Conservation (phyloP, 2,113 vertebrate genomes). For the Thomomys bottae region DNA sequence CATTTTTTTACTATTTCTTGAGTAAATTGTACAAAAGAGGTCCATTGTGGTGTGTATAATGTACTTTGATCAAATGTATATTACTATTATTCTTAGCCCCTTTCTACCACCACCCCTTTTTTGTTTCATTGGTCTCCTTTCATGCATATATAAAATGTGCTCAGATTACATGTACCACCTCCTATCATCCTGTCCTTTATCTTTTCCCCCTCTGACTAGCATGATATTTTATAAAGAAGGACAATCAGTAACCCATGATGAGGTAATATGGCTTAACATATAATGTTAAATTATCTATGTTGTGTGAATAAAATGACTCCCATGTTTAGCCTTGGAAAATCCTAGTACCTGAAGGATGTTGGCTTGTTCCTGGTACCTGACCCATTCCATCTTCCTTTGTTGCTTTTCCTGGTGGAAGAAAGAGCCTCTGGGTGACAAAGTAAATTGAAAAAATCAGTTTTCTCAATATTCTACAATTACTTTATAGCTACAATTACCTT, state of each 20-base stretch:
- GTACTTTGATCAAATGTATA: too few species aligned
- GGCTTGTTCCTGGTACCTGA: conserved; percentile 64
- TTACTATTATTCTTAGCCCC: too few species aligned
- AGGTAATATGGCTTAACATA: neutral
- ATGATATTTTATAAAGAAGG: conserved; percentile 42
- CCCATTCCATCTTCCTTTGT: conserved; percentile 69
- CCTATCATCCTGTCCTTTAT: too few species aligned
- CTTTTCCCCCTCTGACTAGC: too few species aligned
- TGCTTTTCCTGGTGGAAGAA: conserved; percentile 79
- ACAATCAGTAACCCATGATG: conserved; percentile 6
- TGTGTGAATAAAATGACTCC: conserved; percentile 23
- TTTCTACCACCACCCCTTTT: too few species aligned
- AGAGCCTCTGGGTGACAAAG: conserved; percentile 76
- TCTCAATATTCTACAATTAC: conserved; percentile 41
- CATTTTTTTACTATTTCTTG: too few species aligned
- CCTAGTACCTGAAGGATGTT: conserved; percentile 70
- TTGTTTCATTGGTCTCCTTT: too few species aligned
- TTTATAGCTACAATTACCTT: conserved; percentile 37
- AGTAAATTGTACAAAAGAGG: too few species aligned
- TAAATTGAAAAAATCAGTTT: conserved; percentile 71
- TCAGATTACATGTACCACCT: too few species aligned
- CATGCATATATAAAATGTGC: too few species aligned
- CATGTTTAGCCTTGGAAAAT: conserved; percentile 14
- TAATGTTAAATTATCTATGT: conserved; percentile 6
- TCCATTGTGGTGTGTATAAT: too few species aligned